These are phyloP conservation scores for Druceiella hillmani DNA, from an alignment of 2,888 invertebrate species.

Conservation along the genomic window DNA sequence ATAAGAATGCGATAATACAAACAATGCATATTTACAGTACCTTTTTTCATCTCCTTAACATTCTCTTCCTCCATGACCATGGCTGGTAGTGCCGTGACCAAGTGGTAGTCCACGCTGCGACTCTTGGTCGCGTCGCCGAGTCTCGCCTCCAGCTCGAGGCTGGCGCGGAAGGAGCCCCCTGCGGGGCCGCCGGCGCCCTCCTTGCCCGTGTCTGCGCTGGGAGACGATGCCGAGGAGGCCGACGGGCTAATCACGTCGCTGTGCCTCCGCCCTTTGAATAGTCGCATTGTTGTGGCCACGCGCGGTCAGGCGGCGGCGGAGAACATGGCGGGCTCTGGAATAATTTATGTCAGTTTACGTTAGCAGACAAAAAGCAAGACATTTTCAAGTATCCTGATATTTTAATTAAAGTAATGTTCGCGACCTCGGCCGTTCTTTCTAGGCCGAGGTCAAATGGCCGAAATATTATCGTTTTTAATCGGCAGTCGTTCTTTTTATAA, in stretches of 20 bases:
- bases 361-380: too few species aligned
- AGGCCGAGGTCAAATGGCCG: too few species aligned
- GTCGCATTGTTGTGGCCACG: constrained; percentile 55
- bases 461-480: too few species aligned
- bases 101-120: constrained; percentile 53
- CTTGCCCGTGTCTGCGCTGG: constrained; percentile 37
- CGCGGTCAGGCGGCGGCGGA: too few species aligned
- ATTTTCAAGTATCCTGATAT: too few species aligned
- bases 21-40: too few species aligned
- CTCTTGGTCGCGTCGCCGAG: constrained; percentile 1
- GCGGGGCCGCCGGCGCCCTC: constrained; percentile 24
- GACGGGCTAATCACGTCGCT: constrained; percentile 56
- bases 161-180: constrained; percentile 31
- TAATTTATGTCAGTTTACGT: too few species aligned
- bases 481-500: too few species aligned
- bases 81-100: constrained; percentile 72
- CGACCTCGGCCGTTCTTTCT: too few species aligned
- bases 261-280: constrained; percentile 61
- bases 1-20: too few species aligned
- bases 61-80: constrained; percentile 67
- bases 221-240: constrained; percentile 42
- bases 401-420: too few species aligned
- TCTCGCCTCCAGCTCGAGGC: constrained; percentile 2
- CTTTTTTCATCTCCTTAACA: constrained; percentile 54
- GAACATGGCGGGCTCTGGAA: too few species aligned